Conservation (phyloP, 1,140 invertebrate species). For the Calosoma granatense region DNA sequence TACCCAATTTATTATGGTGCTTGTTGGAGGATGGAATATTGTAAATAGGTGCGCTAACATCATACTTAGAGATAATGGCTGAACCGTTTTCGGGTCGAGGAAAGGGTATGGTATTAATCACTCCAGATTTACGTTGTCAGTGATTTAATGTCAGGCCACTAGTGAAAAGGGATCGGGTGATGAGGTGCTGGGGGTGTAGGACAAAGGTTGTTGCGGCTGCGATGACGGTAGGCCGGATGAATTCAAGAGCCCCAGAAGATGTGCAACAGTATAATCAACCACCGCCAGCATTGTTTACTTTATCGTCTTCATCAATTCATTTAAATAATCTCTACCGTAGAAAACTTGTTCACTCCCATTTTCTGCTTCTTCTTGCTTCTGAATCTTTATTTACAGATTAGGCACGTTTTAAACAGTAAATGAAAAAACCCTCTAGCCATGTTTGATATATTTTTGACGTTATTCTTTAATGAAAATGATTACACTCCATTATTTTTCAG, state of each 20-base stretch:
- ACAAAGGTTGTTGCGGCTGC: no score
- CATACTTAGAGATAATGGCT: neutral
- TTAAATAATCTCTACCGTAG: neutral
- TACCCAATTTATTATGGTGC: no score
- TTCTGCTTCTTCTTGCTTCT: no score
- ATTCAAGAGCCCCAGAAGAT: neutral
- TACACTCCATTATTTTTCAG: no score
- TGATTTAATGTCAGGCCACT: neutral
- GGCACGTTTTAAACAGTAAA: no score
- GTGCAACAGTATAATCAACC: neutral
- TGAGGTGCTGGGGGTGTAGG: neutral
- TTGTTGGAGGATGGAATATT: neutral
- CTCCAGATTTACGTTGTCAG: constrained; percentile 7
- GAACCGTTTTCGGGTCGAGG: neutral
- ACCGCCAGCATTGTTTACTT: neutral
- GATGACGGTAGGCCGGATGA: neutral
- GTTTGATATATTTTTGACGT: no score
- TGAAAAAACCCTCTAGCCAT: no score
- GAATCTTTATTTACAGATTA: no score
- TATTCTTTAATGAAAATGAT: no score
- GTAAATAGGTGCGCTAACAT: neutral
- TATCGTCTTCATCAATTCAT: neutral
- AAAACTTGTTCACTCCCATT: no score
- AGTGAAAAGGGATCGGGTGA: no score
- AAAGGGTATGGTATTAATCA: constrained; percentile 1